Base-by-base conservation (phyloP, 2,113 vertebrate species). In the Ammodytes dubius region DNA sequence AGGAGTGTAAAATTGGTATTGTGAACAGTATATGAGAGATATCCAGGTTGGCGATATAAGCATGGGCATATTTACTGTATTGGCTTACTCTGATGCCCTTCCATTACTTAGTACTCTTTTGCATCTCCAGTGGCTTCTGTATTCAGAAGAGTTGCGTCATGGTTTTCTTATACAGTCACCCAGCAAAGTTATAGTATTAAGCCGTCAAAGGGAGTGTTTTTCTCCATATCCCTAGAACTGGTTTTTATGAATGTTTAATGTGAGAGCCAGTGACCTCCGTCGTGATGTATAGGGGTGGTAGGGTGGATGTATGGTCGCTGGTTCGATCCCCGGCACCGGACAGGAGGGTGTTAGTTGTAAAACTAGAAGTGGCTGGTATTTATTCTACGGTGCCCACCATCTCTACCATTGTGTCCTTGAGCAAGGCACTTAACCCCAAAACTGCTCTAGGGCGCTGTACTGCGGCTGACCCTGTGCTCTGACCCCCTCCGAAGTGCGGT, bases 21-120 rank as follows among this genome's bases (percentile, higher is more conserved):
- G 85, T 27, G n/a, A n/a, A n/a, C n/a, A n/a, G 27, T 90, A 71
- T 89, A 84, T 73, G 85, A 89, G 85, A 87, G 87, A 93, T 89
- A 88, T 90, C 89, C 89, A 92, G 86, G 92, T 90, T 91, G 87
- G 79, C 82, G 78, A 88, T 90, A 94, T 94, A 92, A 93, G 86
- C 90, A 91, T 93, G 45, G 63, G 90, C 92, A 95, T 92, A 87
- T 88, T 91, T 88, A 81, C n/a, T n/a, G n/a, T n/a, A n/a, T 72
- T 77, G 47, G 71, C 70, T 90, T 87, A 89, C 89, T 90, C 86
- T 76, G 88, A 90, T 92, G 92, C 87, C 92, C 91, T 27, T 91
- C 92, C 89, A 93, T 93, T 93, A 91, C 63, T 7, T 56, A 27
- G 60, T 75, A 89, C 88, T 91, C 86, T 89, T 89, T 82, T 85